Evolutionary conservation across 1,140 invertebrate genomes (phyloP).

Genomic region (Drosophila gunungcola): DNA sequence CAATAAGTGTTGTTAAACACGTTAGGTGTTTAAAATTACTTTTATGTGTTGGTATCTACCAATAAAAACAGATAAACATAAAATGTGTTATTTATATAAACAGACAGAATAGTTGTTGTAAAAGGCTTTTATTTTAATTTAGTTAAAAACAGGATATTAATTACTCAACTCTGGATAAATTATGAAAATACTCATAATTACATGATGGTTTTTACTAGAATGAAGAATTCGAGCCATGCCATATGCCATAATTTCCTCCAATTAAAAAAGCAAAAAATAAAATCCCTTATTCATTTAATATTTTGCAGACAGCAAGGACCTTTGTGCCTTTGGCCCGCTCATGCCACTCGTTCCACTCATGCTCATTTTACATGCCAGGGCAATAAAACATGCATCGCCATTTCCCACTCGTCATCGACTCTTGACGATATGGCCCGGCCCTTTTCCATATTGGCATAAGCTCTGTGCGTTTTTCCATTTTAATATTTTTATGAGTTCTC

Average conservation of each 20-base stretch:
- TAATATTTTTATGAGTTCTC: slow-evolving; percentile 58
- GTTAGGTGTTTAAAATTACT: not conserved
- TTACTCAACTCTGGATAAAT: not conserved
- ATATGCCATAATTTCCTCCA: not conserved
- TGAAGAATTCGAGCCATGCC: not conserved
- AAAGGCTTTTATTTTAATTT: too few species aligned
- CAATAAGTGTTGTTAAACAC: not conserved
- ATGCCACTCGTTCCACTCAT: not conserved
- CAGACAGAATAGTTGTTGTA: too few species aligned
- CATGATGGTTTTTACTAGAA: not conserved
- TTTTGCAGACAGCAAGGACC: not conserved
- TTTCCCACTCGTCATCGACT: slow-evolving; percentile 40
- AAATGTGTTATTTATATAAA: too few species aligned
- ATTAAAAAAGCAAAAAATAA: slow-evolving; percentile 9
- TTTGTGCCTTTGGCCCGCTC: not conserved
- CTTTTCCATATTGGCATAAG: slow-evolving; percentile 15
- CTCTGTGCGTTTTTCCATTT: slow-evolving; percentile 29
- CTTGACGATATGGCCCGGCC: slow-evolving; percentile 30
- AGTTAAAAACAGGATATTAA: too few species aligned
- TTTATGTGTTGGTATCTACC: too few species aligned
- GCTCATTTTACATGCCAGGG: slow-evolving; percentile 9
- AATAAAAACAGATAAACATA: too few species aligned
- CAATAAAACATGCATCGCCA: slow-evolving; percentile 42
- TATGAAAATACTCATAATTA: not conserved
- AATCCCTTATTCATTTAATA: slow-evolving; percentile 13